Base-by-base conservation (phyloP, 1,140 invertebrate species). In the Eufriesea mexicana region DNA sequence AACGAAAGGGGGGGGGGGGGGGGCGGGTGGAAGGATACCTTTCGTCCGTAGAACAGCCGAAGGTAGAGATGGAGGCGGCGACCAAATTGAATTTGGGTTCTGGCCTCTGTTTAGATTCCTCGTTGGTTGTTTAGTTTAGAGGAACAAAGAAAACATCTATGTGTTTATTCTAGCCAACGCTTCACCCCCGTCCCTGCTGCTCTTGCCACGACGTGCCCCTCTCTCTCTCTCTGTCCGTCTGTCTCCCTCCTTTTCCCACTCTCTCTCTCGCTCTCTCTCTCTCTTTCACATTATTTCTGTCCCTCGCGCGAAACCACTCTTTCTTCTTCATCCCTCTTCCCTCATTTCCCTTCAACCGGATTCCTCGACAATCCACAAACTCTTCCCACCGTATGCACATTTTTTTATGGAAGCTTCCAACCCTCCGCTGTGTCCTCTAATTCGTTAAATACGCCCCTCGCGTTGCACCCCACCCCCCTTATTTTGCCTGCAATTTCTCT, bases 131-230 rank as follows among this genome's bases (percentile, higher is more conserved):
- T 95, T 95, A 95, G 95, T 95, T 95, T 95, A 94, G 95, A 95
- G 93, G 94, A 95, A 95, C 94, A 95, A 95, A 95, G 95, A 95
- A 95, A 95, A 95, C 95, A 95, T 94, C 94, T 93, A 94, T 94
- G 95, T 95, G 94, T 95, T 95, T 95, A 95, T 95, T 95, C 94
- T 95, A 95, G 94, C 94, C 94, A 93, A 94, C 93, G 94, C 92
- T 94, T 94, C 89, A 84, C 80, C 79, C 82, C 90, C 90, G 86
- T 89, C 85, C 77, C 73, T 74, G 49, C 81, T 83, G 77, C 79
- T 74, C 61, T 74, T 73, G 57, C 73, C 76, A 54, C 74, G 80
- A 82, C 84, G 83, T 68, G 86, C 55, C 79, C 42, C 68, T 81
- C 84, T 79, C 79, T 79, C 86, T 84, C 67, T 55, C 42, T 62